A percentile compares a stretch with the other conserved stretches of the same genome.
phyloP scores from a whole-genome alignment of 2,888 invertebrate genomes.

The Epirrhoe alternata region DNA sequence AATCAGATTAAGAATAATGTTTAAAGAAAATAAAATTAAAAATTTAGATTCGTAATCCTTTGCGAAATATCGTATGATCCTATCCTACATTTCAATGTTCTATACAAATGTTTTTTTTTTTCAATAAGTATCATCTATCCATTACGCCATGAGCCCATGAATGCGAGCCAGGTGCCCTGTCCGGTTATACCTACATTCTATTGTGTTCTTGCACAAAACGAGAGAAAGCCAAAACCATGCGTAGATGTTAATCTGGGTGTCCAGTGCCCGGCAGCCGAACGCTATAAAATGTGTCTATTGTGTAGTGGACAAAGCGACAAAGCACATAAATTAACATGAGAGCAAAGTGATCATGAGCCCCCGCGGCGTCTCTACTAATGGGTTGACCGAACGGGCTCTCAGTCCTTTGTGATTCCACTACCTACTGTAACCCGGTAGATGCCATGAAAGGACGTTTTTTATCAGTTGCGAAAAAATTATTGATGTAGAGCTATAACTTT shows the following conservation, averaged over 20 bases:
- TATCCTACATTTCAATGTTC: constrained; percentile 2
- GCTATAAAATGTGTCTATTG: constrained; percentile 78
- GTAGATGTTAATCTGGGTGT: constrained; percentile 83
- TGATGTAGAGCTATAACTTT: constrained; percentile 37
- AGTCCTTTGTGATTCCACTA: constrained; percentile 43
- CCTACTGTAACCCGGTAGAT: constrained; percentile 40
- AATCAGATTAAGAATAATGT: too few species aligned
- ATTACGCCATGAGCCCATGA: constrained; percentile 72
- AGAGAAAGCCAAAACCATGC: constrained; percentile 78
- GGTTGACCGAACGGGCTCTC: constrained; percentile 70
- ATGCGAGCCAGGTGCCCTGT: constrained; percentile 82
- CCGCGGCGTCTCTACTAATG: constrained; percentile 77
- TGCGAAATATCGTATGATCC: constrained; percentile 10
- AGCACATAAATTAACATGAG: constrained; percentile 84
- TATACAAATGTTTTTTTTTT: constrained; percentile 45
- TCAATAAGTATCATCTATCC: constrained; percentile 48
- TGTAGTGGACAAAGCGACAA: constrained; percentile 76
- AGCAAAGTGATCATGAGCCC: constrained; percentile 83
- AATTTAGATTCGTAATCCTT: background rate
- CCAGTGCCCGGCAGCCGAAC: constrained; percentile 81
- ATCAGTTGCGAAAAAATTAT: constrained; percentile 39
- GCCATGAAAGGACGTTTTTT: constrained; percentile 50
- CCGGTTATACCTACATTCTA: constrained; percentile 58
- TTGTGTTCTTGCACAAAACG: constrained; percentile 82
- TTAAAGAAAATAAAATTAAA: too few species aligned